Evolutionary conservation across 2,888 invertebrate species (phyloP).

Genomic region (Tinea semifulvella): DNA sequence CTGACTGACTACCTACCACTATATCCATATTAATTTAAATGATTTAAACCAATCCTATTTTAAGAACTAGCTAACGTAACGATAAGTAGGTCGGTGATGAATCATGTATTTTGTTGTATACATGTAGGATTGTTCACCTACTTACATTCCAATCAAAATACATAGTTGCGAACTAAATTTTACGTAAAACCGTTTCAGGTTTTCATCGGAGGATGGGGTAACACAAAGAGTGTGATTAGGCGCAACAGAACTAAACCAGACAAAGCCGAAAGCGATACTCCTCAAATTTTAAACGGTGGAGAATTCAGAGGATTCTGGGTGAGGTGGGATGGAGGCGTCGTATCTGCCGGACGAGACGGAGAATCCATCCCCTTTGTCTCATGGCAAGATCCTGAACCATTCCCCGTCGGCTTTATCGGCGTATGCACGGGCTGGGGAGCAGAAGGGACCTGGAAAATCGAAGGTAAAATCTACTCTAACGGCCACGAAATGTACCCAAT

Average conservation of each 20-base stretch:
- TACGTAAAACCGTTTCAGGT: constrained; percentile 58
- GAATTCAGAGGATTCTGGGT: constrained; percentile 89
- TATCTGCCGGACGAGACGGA: constrained; percentile 78
- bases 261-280: constrained; percentile 74
- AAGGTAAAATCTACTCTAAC: constrained; percentile 60
- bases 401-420: constrained; percentile 78
- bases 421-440: constrained; percentile 91
- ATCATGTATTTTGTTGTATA: too few species aligned
- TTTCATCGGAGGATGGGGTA: constrained; percentile 90
- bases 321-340: constrained; percentile 75
- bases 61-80: too few species aligned
- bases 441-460: constrained; percentile 81
- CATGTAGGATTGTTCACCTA: too few species aligned
- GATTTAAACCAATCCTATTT: too few species aligned
- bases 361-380: constrained; percentile 77
- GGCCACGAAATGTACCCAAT: constrained; percentile 41
- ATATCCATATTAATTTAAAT: too few species aligned
- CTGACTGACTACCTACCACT: too few species aligned
- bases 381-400: constrained; percentile 75
- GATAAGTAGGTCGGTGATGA: too few species aligned
- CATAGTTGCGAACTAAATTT: too few species aligned
- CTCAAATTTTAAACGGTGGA: constrained; percentile 73
- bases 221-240: constrained; percentile 84
- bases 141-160: too few species aligned
- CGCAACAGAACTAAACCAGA: constrained; percentile 81